Percentiles rank a stretch among this genome's conserved stretches.
These are phyloP conservation scores for Microctonus hyperodae DNA, from an alignment of 2,888 invertebrate species.

Conservation along the genomic window DNA sequence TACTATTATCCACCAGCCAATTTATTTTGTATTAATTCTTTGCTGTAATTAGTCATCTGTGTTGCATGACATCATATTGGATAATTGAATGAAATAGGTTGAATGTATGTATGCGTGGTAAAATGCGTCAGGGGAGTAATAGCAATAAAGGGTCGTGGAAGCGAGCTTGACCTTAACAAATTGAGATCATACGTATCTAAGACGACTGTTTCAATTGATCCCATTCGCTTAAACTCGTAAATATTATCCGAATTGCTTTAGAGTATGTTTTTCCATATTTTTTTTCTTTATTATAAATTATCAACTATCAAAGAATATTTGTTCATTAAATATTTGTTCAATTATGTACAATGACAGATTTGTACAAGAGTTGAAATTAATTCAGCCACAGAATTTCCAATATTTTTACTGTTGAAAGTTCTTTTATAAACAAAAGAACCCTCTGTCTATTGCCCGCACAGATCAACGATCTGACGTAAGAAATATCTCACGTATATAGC, in stretches of 20 bases:
- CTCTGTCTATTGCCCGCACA: constrained; percentile 30
- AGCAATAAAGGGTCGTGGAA: constrained; percentile 36
- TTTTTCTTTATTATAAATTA: background rate
- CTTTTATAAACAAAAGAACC: constrained; percentile 26
- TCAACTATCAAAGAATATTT: background rate
- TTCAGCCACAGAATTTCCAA: constrained; percentile 15
- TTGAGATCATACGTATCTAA: constrained; percentile 35
- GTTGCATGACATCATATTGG: constrained; percentile 41
- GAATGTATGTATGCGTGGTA: constrained; percentile 33
- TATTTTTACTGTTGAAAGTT: constrained; percentile 4
- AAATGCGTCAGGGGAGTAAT: constrained; percentile 28
- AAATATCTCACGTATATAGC: constrained; percentile 22
- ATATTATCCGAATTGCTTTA: background rate
- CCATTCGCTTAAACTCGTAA: constrained; percentile 14
- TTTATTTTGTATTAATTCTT: constrained; percentile 38
- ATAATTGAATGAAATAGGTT: constrained; percentile 40
- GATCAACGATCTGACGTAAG: constrained; percentile 21
- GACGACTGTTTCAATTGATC: constrained; percentile 19
- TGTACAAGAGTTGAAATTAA: background rate
- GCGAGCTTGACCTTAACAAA: constrained; percentile 40
- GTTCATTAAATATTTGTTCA: background rate
- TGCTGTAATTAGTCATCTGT: constrained; percentile 39
- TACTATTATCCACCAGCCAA: constrained; percentile 17
- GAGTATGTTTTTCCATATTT: background rate
- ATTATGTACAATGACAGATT: background rate